These are phyloP conservation scores for Apeira syringaria DNA, from an alignment of 2,888 invertebrate genomes.

Conservation along the genomic window DNA sequence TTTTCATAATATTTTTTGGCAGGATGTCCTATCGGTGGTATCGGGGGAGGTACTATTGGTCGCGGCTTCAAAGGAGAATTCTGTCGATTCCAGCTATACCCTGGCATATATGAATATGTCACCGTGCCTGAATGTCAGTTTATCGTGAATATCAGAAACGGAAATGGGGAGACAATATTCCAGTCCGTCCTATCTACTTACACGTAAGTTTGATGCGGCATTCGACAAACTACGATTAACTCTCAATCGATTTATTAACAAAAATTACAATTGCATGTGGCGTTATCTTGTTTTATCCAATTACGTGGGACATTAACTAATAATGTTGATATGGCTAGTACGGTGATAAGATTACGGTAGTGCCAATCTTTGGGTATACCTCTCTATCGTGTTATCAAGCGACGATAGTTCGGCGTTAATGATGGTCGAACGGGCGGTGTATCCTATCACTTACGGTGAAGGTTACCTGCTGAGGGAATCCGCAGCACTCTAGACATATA, in stretches of 20 bases:
- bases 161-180: slow-evolving; percentile 86
- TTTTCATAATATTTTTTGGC: no score
- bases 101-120: slow-evolving; percentile 94
- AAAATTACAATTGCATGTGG: not conserved
- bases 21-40: slow-evolving; percentile 86
- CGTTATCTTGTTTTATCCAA: not conserved
- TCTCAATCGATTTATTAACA: no score
- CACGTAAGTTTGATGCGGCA: slow-evolving; percentile 83
- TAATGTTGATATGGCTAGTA: not conserved
- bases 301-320: not conserved
- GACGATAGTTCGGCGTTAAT: no score
- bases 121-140: slow-evolving; percentile 94
- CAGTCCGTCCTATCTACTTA: slow-evolving; percentile 91
- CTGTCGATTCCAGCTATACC: slow-evolving; percentile 94
- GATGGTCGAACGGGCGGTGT: no score
- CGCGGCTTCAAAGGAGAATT: slow-evolving; percentile 97
- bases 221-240: no score
- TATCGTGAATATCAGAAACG: slow-evolving; percentile 92
- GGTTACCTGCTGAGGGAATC: no score
- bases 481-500: no score
- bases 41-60: slow-evolving; percentile 89
- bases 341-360: not conserved
- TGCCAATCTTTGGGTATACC: not conserved
- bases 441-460: no score
- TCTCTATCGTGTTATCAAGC: no score